These are phyloP conservation scores for Liopterus haemorrhoidalis DNA, from an alignment of 2,888 invertebrate genomes.

Conservation along the genomic window DNA sequence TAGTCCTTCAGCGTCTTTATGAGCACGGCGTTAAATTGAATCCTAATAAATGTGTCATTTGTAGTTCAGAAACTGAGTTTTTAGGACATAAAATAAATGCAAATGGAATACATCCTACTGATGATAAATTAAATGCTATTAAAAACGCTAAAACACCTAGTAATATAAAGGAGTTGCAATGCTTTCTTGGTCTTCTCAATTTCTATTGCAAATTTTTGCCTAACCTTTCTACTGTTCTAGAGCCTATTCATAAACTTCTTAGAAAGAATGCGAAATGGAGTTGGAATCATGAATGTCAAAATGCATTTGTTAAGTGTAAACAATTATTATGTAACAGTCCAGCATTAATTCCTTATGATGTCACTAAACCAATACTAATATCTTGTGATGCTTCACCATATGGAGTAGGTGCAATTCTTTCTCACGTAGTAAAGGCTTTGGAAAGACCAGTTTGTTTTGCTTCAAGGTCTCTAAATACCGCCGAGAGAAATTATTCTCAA, in stretches of 20 bases:
- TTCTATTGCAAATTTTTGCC: conserved; percentile 28
- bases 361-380: conserved; percentile 30
- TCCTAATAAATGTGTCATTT: too few relatives aligned
- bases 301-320: conserved; percentile 27
- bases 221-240: conserved; percentile 20
- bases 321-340: conserved; percentile 19
- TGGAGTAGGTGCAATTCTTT: conserved; percentile 36
- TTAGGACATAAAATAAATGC: too few relatives aligned
- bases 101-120: too few relatives aligned
- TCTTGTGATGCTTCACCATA: conserved; percentile 34
- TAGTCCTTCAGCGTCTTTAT: too few relatives aligned
- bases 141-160: too few relatives aligned
- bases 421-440: conserved; percentile 32
- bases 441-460: conserved; percentile 36
- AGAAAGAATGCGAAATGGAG: conserved; percentile 20
- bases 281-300: conserved; percentile 18
- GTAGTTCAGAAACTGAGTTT: too few relatives aligned
- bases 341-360: conserved; percentile 29
- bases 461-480: conserved; percentile 33
- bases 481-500: conserved; percentile 38
- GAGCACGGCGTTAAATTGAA: too few relatives aligned
- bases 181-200: conserved; percentile 25
- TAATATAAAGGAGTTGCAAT: conserved; percentile 22
- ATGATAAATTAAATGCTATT: too few relatives aligned
- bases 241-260: conserved; percentile 23